Evolutionary conservation across 2,113 vertebrate species (phyloP).

Genomic region (Nycticorax nycticorax): DNA sequence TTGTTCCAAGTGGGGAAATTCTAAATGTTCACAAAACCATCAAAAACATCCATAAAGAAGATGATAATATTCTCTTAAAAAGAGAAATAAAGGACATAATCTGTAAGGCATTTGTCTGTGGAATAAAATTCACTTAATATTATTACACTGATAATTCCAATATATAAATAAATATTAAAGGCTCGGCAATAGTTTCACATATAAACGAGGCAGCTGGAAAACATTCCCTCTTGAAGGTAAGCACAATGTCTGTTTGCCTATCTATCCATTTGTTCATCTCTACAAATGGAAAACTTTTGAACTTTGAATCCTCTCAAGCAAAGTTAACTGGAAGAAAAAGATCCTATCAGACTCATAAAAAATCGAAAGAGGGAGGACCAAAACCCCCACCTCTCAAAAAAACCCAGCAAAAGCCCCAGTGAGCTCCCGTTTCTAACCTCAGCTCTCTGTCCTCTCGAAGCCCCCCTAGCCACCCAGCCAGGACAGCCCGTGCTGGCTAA

Average conservation of each 20-base stretch:
- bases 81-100: conserved; percentile 7
- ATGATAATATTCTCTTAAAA: conserved; percentile 14
- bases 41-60: conserved; percentile 35
- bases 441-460: background rate
- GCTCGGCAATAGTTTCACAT: conserved; percentile 2
- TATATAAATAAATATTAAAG: conserved; percentile 42
- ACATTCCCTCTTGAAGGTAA: background rate
- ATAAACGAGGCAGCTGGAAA: background rate
- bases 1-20: conserved; percentile 31
- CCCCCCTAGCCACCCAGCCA: fast-evolving
- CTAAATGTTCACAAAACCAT: conserved; percentile 36
- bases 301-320: background rate
- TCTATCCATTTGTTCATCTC: background rate
- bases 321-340: background rate
- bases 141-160: conserved; percentile 41
- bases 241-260: background rate
- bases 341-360: background rate
- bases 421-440: background rate
- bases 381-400: background rate
- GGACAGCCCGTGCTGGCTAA: fast-evolving
- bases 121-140: conserved; percentile 48
- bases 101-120: conserved; percentile 16
- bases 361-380: fast-evolving
- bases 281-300: background rate
- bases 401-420: background rate